These are phyloP conservation scores for Xiphophorus maculatus DNA, from an alignment of 2,113 vertebrate genomes.

Conservation along the genomic window DNA sequence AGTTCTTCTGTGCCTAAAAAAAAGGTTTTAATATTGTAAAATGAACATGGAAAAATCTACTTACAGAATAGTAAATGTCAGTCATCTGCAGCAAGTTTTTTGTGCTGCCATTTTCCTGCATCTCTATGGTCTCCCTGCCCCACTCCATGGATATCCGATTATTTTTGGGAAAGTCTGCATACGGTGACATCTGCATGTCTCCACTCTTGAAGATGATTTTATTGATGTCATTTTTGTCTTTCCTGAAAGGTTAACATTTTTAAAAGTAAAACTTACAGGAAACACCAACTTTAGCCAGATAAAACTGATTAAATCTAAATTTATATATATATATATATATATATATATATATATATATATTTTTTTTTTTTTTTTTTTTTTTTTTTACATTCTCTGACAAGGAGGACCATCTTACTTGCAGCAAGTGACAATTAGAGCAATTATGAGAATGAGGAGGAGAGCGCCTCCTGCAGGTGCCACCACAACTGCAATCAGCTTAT, in stretches of 20 bases:
- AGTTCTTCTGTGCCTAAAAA: too few relatives aligned
- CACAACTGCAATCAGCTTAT: conserved; percentile 94
- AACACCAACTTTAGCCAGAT: not conserved
- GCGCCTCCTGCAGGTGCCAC: conserved; percentile 90
- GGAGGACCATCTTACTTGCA: conserved; percentile 85
- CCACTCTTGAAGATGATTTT: conserved; percentile 98
- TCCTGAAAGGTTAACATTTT: conserved; percentile 78
- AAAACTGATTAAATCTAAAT: not conserved
- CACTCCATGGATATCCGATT: conserved; percentile 91
- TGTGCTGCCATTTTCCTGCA: conserved; percentile 99
- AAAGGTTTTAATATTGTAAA: too few relatives aligned
- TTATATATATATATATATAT: not conserved
- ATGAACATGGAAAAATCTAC: conserved; percentile 22
- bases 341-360: too few relatives aligned
- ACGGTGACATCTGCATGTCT: conserved; percentile 96
- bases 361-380: too few relatives aligned
- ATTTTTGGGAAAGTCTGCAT: conserved; percentile 92
- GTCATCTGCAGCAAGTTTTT: conserved; percentile 98
- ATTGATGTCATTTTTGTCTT: conserved; percentile 97
- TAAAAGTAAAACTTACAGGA: not conserved
- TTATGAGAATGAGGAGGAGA: conserved; percentile 89
- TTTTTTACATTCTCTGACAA: not conserved
- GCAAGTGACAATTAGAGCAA: conserved; percentile 91
- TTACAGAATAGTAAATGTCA: conserved; percentile 95
- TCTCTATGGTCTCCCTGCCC: conserved; percentile 96